These are phyloP conservation scores for Homarus gammarus DNA, from an alignment of 2,888 invertebrate species.

Conservation along the genomic window DNA sequence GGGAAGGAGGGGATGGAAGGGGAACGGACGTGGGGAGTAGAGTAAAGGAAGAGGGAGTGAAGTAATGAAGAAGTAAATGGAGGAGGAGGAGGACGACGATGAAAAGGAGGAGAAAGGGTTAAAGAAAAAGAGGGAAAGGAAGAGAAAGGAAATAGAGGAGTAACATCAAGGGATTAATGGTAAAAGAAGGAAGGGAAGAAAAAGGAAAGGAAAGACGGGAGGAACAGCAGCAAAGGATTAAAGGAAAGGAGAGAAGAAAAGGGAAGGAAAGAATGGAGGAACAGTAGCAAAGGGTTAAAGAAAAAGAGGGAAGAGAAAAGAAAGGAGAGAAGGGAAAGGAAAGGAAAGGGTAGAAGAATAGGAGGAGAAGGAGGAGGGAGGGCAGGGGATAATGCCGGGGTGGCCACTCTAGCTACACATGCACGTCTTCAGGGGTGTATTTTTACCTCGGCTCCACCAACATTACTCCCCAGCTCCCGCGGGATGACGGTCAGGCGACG, in stretches of 20 bases:
- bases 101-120: background rate
- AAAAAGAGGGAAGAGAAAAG: background rate
- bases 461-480: background rate
- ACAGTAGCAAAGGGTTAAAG: background rate
- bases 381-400: background rate
- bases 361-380: background rate
- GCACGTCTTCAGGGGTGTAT: background rate
- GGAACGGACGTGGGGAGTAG: too few species aligned
- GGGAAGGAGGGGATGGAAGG: background rate
- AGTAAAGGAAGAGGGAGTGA: background rate
- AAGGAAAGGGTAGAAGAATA: background rate
- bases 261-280: background rate
- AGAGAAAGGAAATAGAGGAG: background rate
- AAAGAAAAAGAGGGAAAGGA: background rate
- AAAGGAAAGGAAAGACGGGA: too few species aligned
- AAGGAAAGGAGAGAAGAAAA: background rate
- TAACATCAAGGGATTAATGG: too few species aligned
- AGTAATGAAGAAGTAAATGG: background rate
- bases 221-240: background rate
- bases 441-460: background rate
- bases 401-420: background rate
- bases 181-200: too few species aligned
- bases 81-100: background rate
- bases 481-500: too few species aligned
- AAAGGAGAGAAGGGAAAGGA: background rate